Evolutionary conservation across 2,888 invertebrate species (phyloP), one percentile per base, ranked within the genome.

Genomic region (Phytoseiulus persimilis): DNA sequence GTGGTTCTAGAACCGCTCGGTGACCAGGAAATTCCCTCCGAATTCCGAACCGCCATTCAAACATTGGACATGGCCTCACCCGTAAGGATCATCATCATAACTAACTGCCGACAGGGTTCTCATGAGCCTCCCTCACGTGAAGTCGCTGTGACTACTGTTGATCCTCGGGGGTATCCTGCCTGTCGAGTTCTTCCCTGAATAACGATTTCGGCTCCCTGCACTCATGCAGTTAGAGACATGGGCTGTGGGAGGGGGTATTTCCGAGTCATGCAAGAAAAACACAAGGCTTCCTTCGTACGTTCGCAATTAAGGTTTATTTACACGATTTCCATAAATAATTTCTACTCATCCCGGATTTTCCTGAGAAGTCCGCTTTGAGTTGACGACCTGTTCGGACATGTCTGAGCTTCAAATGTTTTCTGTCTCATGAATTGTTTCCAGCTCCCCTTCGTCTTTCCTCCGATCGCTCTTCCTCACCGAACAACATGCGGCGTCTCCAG

Each of bases 261-360:
- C 5, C 5, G 39, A 65, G 65, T 2, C 9, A 23, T 14, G 65
- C 11, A 65, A 23, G 18, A 23, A 65, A 23, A 28, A 65, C 65
- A 23, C 65, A 65, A 23, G 1, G 65, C 5, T 65, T 65, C 1
- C 18, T 65, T 65, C 65, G 5, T 28, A 45, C 45, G 28, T 87
- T 87, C 87, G 87, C 45, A 45, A 87, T 87, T 33, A n/a, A 87
- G 32, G 87, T 32, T 87, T 87, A 87, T 87, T 87, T 87, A 87
- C 87, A 87, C 33, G 87, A 87, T 33, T 33, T 87, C 31, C 45
- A 87, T 87, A 87, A 87, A 87, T 87, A 87, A 87, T 32, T 32
- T 87, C 87, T 87, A 87, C 87, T 87, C 45, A 87, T 65, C 28
- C 65, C 65, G 65, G 65, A 65, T 65, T 14, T 65, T 65, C 65